Evolutionary conservation across 2,888 invertebrate species (phyloP).

Genomic region (Orchesella flavescens): DNA sequence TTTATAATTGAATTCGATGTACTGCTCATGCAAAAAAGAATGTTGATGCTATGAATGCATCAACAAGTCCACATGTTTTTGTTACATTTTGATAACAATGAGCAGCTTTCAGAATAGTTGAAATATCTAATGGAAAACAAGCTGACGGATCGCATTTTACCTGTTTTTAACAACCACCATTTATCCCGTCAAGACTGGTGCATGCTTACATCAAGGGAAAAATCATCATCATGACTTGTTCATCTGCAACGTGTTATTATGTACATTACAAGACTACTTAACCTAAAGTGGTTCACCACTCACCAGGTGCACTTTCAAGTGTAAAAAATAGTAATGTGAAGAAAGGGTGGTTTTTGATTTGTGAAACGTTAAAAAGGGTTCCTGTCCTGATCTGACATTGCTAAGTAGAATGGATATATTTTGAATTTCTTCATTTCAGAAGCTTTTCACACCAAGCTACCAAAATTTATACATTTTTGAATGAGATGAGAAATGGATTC

Average conservation of each 20-base stretch:
- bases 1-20: no score
- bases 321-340: background rate
- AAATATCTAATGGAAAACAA: background rate
- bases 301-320: background rate
- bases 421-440: background rate
- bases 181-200: background rate
- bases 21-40: no score
- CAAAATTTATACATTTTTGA: no score
- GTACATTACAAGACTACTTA: background rate
- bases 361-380: background rate
- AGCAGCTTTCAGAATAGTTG: no score
- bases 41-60: no score
- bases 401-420: background rate
- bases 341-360: background rate
- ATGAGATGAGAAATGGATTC: no score
- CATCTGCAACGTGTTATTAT: slow-evolving; percentile 1
- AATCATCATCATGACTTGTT: background rate
- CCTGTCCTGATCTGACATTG: no score
- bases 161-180: background rate
- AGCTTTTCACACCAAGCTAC: no score
- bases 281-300: background rate
- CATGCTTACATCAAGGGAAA: background rate
- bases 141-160: background rate
- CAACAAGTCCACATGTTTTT: no score
- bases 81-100: no score